Conservation (phyloP, 2,888 invertebrate species). For the Molorchus minor region DNA sequence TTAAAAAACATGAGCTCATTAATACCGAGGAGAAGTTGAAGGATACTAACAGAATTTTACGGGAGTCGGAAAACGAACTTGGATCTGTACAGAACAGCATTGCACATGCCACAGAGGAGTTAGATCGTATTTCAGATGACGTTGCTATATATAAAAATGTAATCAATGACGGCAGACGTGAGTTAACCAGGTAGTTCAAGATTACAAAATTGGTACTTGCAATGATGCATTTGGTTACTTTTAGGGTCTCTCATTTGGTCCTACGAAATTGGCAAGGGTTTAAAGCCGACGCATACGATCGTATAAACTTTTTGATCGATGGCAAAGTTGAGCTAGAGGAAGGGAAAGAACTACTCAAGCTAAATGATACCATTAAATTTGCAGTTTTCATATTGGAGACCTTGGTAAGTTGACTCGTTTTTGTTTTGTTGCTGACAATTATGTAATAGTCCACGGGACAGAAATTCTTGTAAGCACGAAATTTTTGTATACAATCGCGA, state of each 20-base stretch:
- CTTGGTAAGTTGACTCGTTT: slow-evolving; percentile 30
- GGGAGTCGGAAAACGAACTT: slow-evolving; percentile 14
- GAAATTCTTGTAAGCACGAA: no score
- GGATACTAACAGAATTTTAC: slow-evolving; percentile 1
- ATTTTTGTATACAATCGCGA: no score
- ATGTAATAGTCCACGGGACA: no score
- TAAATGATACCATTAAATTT: slow-evolving; percentile 29
- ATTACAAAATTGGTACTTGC: background rate
- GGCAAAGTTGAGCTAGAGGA: slow-evolving; percentile 27
- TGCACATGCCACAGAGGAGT: slow-evolving; percentile 1
- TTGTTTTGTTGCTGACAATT: no score
- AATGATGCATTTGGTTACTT: slow-evolving; percentile 6
- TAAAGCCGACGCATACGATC: slow-evolving; percentile 18
- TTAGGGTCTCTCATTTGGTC: slow-evolving; percentile 22
- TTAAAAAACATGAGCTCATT: slow-evolving; percentile 5
- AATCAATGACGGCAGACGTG: slow-evolving; percentile 19
- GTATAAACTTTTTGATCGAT: slow-evolving; percentile 19
- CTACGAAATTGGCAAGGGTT: slow-evolving; percentile 29
- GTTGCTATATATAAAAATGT: slow-evolving; percentile 17
- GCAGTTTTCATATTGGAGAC: slow-evolving; percentile 28
- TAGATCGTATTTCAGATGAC: slow-evolving; percentile 11
- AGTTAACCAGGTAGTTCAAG: slow-evolving; percentile 30
- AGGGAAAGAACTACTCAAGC: slow-evolving; percentile 21
- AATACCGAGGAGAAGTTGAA: slow-evolving; percentile 10
- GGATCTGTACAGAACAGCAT: slow-evolving; percentile 6